Conservation (phyloP, 2,888 invertebrate species). For the Tuta absoluta region DNA sequence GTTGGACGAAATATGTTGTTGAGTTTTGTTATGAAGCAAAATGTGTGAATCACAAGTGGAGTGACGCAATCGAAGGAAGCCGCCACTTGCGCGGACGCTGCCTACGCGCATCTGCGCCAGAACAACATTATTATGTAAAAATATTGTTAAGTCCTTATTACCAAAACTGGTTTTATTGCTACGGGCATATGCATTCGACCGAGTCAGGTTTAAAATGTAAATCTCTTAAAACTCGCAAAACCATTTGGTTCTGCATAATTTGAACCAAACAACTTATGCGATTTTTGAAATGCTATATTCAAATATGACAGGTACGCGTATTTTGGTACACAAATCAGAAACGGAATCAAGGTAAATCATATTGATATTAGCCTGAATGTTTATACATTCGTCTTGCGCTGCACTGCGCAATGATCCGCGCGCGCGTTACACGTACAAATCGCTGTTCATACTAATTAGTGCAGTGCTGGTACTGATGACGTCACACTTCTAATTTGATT, state of each 20-base stretch:
- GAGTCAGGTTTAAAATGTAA: not conserved
- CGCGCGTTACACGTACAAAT: slow-evolving; percentile 28
- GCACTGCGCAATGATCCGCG: slow-evolving; percentile 11
- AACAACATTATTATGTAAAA: slow-evolving; percentile 54
- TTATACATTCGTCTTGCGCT: slow-evolving; percentile 16
- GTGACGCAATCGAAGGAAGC: slow-evolving; percentile 77
- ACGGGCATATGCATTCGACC: slow-evolving; percentile 29
- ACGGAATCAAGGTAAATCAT: slow-evolving; percentile 22
- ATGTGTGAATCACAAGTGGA: slow-evolving; percentile 65
- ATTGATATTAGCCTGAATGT: slow-evolving; percentile 5
- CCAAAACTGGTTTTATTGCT: slow-evolving; percentile 50
- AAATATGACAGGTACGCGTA: not conserved
- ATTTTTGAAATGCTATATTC: not conserved
- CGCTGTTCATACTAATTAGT: slow-evolving; percentile 62
- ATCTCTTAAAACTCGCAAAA: not conserved
- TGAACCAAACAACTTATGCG: not conserved
- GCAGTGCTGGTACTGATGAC: slow-evolving; percentile 60
- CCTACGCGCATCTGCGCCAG: slow-evolving; percentile 64
- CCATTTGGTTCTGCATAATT: not conserved
- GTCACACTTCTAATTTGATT: slow-evolving; percentile 75
- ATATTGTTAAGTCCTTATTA: slow-evolving; percentile 56
- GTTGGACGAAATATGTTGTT: slow-evolving; percentile 54
- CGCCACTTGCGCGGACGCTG: slow-evolving; percentile 63
- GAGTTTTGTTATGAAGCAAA: slow-evolving; percentile 52
- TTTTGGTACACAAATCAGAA: slow-evolving; percentile 13